These are phyloP conservation scores for Andricus grossulariae DNA, from an alignment of 1,140 invertebrate species.

Conservation along the genomic window DNA sequence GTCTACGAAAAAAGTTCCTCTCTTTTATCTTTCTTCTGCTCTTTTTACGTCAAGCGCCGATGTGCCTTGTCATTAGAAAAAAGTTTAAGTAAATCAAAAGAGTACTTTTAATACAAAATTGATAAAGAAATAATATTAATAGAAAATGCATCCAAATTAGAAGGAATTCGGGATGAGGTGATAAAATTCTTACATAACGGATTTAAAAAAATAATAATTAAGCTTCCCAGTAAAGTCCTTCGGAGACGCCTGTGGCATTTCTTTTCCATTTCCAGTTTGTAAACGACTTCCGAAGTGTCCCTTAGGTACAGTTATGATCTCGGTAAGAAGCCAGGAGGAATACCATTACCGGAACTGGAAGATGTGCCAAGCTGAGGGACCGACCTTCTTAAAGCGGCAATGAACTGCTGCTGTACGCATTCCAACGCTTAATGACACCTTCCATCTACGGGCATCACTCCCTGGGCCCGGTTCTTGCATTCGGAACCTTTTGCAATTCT, in stretches of 20 bases:
- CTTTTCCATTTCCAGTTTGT: neutral
- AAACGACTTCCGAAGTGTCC: neutral
- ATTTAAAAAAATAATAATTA: neutral
- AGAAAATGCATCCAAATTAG: neutral
- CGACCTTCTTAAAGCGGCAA: neutral
- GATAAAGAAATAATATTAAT: neutral
- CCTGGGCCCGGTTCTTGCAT: no score
- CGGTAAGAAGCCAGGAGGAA: neutral
- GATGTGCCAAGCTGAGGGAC: neutral
- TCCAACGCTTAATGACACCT: neutral
- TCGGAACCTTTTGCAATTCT: neutral
- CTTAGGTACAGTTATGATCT: neutral
- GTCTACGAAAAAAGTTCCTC: constrained; percentile 4
- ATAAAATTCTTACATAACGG: neutral
- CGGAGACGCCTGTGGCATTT: neutral
- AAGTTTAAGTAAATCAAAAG: neutral
- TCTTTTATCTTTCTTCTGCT: constrained; percentile 1
- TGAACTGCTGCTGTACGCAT: neutral
- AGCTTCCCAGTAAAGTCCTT: neutral
- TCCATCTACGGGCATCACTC: neutral
- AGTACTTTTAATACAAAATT: neutral
- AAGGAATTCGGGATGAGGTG: neutral
- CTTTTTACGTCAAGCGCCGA: neutral
- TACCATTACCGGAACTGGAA: no score
- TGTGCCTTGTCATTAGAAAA: neutral